Evolutionary conservation across 2,888 invertebrate species (phyloP).

Genomic region (Lysandra bellargus): DNA sequence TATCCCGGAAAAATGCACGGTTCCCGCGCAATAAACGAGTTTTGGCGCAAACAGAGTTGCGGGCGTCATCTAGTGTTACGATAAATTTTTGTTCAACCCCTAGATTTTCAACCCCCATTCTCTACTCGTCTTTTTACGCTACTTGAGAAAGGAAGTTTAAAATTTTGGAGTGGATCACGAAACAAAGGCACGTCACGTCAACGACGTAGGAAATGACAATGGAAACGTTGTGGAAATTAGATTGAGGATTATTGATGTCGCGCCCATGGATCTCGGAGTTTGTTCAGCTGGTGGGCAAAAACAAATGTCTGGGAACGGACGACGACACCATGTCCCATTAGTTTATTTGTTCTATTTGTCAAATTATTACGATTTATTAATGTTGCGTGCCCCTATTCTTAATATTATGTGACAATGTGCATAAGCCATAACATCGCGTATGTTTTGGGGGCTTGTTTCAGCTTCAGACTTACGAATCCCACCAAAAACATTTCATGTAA

Average conservation of each 20-base stretch:
- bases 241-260: slow-evolving; percentile 75
- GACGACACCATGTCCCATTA: slow-evolving; percentile 68
- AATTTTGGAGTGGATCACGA: too few relatives aligned
- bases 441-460: background rate
- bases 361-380: slow-evolving; percentile 73
- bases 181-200: background rate
- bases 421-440: too few relatives aligned
- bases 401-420: background rate
- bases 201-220: slow-evolving; percentile 42
- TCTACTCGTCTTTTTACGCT: too few relatives aligned
- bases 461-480: too few relatives aligned
- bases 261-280: slow-evolving; percentile 63
- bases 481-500: too few relatives aligned
- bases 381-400: slow-evolving; percentile 37
- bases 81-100: too few relatives aligned
- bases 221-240: slow-evolving; percentile 59
- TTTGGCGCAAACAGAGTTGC: too few relatives aligned
- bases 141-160: too few relatives aligned
- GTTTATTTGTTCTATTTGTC: slow-evolving; percentile 57
- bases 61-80: too few relatives aligned
- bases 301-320: slow-evolving; percentile 60
- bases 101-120: too few relatives aligned
- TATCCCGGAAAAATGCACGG: too few relatives aligned
- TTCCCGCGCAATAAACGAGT: too few relatives aligned
- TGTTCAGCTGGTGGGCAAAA: slow-evolving; percentile 65